These are phyloP conservation scores for Camponotus floridanus DNA, from an alignment of 1,140 invertebrate species.

Conservation along the genomic window DNA sequence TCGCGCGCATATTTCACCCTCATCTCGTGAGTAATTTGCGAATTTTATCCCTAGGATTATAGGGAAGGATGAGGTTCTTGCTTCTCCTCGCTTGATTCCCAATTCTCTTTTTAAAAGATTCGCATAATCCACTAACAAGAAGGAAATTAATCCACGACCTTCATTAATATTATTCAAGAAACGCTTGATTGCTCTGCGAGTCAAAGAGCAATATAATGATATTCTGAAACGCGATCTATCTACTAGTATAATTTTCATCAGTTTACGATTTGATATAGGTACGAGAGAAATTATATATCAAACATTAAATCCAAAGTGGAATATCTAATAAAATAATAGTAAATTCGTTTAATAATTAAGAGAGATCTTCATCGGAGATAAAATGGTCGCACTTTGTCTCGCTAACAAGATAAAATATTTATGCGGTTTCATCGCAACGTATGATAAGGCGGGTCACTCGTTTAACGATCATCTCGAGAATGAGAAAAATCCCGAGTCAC, in stretches of 20 bases:
- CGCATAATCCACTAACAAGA: constrained; percentile 54
- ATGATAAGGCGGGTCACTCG: constrained; percentile 51
- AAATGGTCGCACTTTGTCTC: neutral
- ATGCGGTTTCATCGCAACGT: constrained; percentile 49
- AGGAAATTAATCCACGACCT: constrained; percentile 52
- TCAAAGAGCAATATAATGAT: constrained; percentile 49
- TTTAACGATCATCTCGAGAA: constrained; percentile 71
- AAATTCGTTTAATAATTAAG: constrained; percentile 1
- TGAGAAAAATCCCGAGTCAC: constrained; percentile 75
- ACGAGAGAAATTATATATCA: neutral
- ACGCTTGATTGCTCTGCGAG: constrained; percentile 37
- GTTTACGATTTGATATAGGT: neutral
- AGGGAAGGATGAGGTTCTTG: constrained; percentile 37
- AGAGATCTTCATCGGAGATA: constrained; percentile 7
- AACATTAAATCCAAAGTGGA: neutral
- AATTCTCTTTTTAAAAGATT: constrained; percentile 63
- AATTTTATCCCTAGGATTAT: constrained; percentile 59
- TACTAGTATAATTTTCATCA: neutral
- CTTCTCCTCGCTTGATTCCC: constrained; percentile 34
- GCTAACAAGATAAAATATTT: neutral
- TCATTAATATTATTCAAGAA: constrained; percentile 51
- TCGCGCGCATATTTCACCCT: constrained; percentile 13
- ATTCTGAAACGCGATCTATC: neutral
- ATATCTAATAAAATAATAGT: neutral
- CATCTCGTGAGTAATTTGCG: constrained; percentile 50